Base-by-base conservation (phyloP, 2,888 invertebrate genomes). In the Troilus luridus region DNA sequence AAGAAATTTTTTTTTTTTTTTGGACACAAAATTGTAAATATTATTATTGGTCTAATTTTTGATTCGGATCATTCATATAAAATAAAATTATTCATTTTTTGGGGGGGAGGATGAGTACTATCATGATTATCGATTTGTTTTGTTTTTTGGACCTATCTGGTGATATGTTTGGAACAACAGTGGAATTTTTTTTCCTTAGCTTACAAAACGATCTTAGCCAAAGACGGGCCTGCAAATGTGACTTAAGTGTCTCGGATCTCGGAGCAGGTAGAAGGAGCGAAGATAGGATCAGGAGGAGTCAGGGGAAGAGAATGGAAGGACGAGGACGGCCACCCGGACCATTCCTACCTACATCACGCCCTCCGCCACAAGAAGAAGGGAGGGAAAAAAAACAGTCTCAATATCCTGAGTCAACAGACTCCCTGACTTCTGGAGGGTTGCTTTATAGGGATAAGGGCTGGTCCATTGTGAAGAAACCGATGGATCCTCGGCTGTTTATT, bases 311-410 rank as follows among this genome's bases (percentile, higher is more conserved):
- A 21, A n/a, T 21, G 56, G 1, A 6, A 85, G 85, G 56, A 56
- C n/a, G n/a, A 56, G 41, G 56, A 5, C n/a, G 85, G n/a, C 85
- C 85, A 85, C 85, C 85, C 85, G 85, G 85, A 85, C 85, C 85
- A 77, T 58, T 85, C 85, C 85, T 85, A 85, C 85, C 85, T 85
- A 56, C n/a, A 85, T 85, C 85, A 85, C 85, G 85, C 85, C 85
- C 81, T 81, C 56, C 19, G n/a, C 41, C 2, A 41, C 41, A 41
- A 17, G 17, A 9, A 19, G 7, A 10, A 14, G 64, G n/a, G 14
- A 64, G 5, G 11, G 10, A 58, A 85, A 56, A 85, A 85, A 54
- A 56, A 85, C 56, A n/a, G n/a, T 85, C 85, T n/a, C 56, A 85
- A 54, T 85, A 21, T 41, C 27, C 85, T 56, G 85, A 85, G 85